Conservation (phyloP, 2,113 vertebrate genomes). For the Paramisgurnus dabryanus region DNA sequence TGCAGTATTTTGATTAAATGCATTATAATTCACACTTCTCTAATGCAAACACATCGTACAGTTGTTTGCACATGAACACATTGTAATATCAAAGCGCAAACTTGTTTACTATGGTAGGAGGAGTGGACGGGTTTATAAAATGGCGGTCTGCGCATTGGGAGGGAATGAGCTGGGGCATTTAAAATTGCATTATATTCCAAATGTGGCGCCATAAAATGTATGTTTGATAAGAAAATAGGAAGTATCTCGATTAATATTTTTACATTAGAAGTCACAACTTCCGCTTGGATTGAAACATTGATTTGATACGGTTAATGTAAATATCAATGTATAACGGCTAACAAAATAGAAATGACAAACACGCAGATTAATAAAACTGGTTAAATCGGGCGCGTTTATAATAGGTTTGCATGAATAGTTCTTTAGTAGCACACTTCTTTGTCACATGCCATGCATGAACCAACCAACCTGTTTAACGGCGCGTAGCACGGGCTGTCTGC, state of each 20-base stretch:
- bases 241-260: no score
- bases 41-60: background rate
- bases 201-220: slow-evolving; percentile 1
- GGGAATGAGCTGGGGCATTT: slow-evolving; percentile 22
- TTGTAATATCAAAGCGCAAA: background rate
- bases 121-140: slow-evolving; percentile 32
- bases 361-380: no score
- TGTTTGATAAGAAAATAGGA: background rate
- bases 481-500: slow-evolving; percentile 60
- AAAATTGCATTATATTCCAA: background rate
- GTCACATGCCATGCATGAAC: slow-evolving; percentile 2
- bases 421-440: background rate
- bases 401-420: no score
- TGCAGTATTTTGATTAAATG: background rate
- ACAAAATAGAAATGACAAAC: no score
- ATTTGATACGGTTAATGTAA: no score
- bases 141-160: slow-evolving; percentile 38
- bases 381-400: no score
- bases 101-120: background rate
- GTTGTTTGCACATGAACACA: background rate
- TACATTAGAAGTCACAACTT: no score
- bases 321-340: no score
- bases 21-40: background rate
- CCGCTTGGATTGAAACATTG: no score
- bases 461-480: slow-evolving; percentile 64